Percentiles rank a stretch among this genome's conserved stretches.
These are phyloP conservation scores for Ptilodon capucinus DNA, from an alignment of 2,888 invertebrate genomes.

Conservation along the genomic window DNA sequence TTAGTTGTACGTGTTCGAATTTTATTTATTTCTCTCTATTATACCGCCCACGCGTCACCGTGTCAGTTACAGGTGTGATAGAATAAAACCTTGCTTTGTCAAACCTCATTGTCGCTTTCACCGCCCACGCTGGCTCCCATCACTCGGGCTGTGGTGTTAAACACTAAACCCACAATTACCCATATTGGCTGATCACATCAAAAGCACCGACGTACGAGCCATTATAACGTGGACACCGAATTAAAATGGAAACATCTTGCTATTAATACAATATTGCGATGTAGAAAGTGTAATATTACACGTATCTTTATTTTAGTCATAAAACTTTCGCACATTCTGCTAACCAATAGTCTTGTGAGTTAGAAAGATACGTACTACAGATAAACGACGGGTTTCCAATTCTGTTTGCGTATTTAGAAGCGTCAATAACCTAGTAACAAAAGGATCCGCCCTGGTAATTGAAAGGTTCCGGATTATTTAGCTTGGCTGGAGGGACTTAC, in stretches of 20 bases:
- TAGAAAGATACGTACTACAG: too few species aligned
- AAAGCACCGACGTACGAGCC: slow-evolving; percentile 58
- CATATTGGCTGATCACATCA: slow-evolving; percentile 77
- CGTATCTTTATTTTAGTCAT: neutral
- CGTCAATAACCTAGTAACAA: too few species aligned
- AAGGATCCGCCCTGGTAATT: too few species aligned
- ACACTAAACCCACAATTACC: slow-evolving; percentile 78
- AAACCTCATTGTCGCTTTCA: slow-evolving; percentile 32
- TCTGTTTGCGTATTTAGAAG: too few species aligned
- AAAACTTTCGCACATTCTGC: too few species aligned
- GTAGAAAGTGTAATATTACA: slow-evolving; percentile 9
- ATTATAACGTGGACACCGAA: slow-evolving; percentile 67
- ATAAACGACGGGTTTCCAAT: too few species aligned
- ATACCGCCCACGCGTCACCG: slow-evolving; percentile 26
- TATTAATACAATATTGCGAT: slow-evolving; percentile 41
- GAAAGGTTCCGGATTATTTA: too few species aligned
- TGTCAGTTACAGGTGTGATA: slow-evolving; percentile 34
- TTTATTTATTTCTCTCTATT: slow-evolving; percentile 28
- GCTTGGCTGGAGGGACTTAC: too few species aligned
- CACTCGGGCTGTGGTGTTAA: slow-evolving; percentile 50
- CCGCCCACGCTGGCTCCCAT: slow-evolving; percentile 40
- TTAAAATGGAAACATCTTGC: slow-evolving; percentile 63
- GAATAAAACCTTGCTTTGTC: slow-evolving; percentile 26
- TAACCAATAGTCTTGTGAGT: too few species aligned
- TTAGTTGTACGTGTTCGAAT: slow-evolving; percentile 26